Percentiles rank a stretch among this genome's conserved stretches.
Conservation (phyloP, 2,113 vertebrate genomes). For the Centrocercus urophasianus region DNA sequence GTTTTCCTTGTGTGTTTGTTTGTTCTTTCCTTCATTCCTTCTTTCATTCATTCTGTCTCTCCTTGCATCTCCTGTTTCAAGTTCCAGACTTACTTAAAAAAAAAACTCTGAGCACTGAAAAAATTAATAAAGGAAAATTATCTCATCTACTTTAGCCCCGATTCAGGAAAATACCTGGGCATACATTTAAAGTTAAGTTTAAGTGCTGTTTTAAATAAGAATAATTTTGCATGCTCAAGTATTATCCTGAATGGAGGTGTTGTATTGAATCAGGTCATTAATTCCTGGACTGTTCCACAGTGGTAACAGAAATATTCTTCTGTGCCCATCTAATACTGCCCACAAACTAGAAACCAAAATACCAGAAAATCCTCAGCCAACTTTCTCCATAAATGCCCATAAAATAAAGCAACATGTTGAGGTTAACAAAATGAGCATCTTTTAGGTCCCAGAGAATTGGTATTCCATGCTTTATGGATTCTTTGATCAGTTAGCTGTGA, state of each 20-base stretch:
- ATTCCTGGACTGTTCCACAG: not conserved
- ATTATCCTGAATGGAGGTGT: not conserved
- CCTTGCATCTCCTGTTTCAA: not conserved
- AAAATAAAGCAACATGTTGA: not conserved
- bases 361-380: not conserved
- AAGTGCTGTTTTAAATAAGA: conserved; percentile 16
- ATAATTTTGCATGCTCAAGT: not conserved
- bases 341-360: not conserved
- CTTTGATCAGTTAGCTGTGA: not conserved
- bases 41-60: not conserved
- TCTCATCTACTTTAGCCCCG: not conserved
- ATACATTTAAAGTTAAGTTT: conserved; percentile 7
- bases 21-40: conserved; percentile 2
- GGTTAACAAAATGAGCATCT: not conserved
- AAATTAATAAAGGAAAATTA: not conserved
- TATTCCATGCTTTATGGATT: not conserved
- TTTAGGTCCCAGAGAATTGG: not conserved
- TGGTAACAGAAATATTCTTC: not conserved
- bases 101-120: not conserved
- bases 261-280: not conserved
- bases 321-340: not conserved
- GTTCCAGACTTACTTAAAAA: not conserved
- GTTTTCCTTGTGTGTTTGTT: conserved; percentile 38
- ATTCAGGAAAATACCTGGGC: conserved; percentile 8
- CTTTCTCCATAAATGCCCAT: not conserved